Evolutionary conservation across 2,888 invertebrate species (phyloP).

Genomic region (Odontomyia ornata): DNA sequence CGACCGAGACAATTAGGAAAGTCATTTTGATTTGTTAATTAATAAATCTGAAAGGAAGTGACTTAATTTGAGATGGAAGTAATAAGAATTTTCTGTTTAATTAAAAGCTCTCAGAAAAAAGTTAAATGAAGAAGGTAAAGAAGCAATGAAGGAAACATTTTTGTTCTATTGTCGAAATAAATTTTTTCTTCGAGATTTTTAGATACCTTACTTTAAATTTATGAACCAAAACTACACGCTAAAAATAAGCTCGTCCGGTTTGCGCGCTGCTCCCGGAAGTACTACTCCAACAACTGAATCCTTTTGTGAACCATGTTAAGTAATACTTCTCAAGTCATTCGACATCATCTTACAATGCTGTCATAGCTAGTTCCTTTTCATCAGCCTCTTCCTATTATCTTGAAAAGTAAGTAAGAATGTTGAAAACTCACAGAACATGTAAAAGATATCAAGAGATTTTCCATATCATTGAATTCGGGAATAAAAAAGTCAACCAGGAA

Average conservation of each 20-base stretch:
- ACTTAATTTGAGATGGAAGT: slow-evolving; percentile 34
- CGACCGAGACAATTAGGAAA: slow-evolving; percentile 38
- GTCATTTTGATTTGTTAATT: slow-evolving; percentile 41
- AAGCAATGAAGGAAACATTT: neutral
- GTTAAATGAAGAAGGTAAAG: neutral
- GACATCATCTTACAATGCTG: neutral
- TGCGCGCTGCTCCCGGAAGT: slow-evolving; percentile 3
- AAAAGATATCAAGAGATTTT: slow-evolving; percentile 27
- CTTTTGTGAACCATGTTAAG: neutral
- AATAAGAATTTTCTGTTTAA: slow-evolving; percentile 12
- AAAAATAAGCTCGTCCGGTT: too few species aligned
- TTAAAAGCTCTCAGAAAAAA: neutral
- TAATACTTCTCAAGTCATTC: neutral
- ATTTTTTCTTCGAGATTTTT: neutral
- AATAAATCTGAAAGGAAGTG: slow-evolving; percentile 35
- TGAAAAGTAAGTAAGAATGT: neutral
- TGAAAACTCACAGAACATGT: neutral
- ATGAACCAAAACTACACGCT: too few species aligned
- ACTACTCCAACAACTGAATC: neutral
- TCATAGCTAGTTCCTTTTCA: neutral
- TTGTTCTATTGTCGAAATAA: neutral
- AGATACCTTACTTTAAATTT: too few species aligned
- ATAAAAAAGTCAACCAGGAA: neutral
- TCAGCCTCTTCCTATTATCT: slow-evolving; percentile 7
- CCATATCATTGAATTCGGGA: slow-evolving; percentile 19